These are phyloP conservation scores for Zaprionus ghesquierei DNA, from an alignment of 1,140 invertebrate species.

Conservation along the genomic window DNA sequence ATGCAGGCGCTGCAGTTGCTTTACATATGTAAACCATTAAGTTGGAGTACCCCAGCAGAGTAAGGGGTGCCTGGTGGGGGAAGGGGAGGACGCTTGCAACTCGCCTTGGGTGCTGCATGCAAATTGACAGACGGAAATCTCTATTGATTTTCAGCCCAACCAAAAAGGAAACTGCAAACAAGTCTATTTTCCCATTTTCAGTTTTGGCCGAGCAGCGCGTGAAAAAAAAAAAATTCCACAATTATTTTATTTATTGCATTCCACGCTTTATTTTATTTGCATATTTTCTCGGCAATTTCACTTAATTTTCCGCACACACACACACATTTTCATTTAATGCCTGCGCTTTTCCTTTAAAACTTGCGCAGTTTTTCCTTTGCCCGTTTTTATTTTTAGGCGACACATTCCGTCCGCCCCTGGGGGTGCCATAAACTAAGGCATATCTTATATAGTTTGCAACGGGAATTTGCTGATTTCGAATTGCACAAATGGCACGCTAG, in stretches of 20 bases:
- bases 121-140: not conserved
- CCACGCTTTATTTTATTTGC: not conserved
- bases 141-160: not conserved
- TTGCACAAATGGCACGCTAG: not conserved
- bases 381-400: not conserved
- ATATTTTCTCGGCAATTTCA: not conserved
- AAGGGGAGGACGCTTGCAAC: not conserved
- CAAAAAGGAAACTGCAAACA: not conserved
- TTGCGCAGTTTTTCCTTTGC: not conserved
- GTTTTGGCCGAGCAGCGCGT: not conserved
- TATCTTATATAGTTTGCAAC: not conserved
- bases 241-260: not conserved
- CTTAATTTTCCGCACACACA: not conserved
- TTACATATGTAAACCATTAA: slow-evolving; percentile 29
- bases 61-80: not conserved
- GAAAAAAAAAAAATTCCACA: not conserved
- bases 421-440: not conserved
- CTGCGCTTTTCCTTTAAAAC: not conserved
- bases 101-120: not conserved
- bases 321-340: not conserved
- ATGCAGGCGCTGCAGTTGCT: not conserved
- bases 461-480: slow-evolving; percentile 12
- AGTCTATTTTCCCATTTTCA: not conserved
- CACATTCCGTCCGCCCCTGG: not conserved
- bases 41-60: not conserved